Evolutionary conservation across 2,113 vertebrate species (phyloP).

Genomic region (Heterochromis multidens): DNA sequence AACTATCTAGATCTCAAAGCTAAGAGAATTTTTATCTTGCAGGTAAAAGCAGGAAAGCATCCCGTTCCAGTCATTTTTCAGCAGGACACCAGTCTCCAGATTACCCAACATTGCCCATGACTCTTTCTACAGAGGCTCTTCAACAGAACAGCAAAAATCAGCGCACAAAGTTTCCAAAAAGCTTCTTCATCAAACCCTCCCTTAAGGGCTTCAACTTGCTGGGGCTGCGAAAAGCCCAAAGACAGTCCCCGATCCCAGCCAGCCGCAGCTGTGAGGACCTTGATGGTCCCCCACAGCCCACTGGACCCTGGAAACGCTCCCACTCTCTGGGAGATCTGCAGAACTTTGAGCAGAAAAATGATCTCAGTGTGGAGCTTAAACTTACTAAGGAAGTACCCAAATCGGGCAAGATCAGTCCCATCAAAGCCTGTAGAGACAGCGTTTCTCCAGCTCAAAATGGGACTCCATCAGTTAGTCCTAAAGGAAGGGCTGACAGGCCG

Average conservation of each 20-base stretch:
- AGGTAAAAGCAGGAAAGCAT: constrained; percentile 87
- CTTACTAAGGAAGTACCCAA: constrained; percentile 35
- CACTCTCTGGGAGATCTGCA: constrained; percentile 90
- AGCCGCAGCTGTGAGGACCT: constrained; percentile 90
- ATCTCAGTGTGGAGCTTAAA: constrained; percentile 27
- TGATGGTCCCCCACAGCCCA: constrained; percentile 67
- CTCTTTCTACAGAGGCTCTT: constrained; percentile 74
- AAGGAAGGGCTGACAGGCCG: constrained; percentile 33
- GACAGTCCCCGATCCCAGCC: constrained; percentile 75
- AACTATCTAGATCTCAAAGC: neutral
- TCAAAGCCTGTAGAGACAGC: constrained; percentile 9
- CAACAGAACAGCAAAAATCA: constrained; percentile 76
- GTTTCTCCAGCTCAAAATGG: neutral
- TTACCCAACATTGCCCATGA: constrained; percentile 84
- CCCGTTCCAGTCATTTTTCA: constrained; percentile 78
- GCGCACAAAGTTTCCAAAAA: constrained; percentile 59
- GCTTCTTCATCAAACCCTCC: constrained; percentile 64
- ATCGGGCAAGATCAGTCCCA: constrained; percentile 8
- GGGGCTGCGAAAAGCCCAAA: constrained; percentile 76
- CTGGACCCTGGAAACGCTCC: constrained; percentile 82
- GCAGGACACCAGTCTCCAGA: constrained; percentile 76
- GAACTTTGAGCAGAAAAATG: constrained; percentile 56
- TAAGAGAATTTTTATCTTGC: constrained; percentile 52
- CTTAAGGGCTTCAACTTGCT: constrained; percentile 64
- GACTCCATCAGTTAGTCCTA: constrained; percentile 41